These are phyloP conservation scores for Scrobipalpa atriplicella DNA, from an alignment of 2,888 invertebrate genomes.

Conservation along the genomic window DNA sequence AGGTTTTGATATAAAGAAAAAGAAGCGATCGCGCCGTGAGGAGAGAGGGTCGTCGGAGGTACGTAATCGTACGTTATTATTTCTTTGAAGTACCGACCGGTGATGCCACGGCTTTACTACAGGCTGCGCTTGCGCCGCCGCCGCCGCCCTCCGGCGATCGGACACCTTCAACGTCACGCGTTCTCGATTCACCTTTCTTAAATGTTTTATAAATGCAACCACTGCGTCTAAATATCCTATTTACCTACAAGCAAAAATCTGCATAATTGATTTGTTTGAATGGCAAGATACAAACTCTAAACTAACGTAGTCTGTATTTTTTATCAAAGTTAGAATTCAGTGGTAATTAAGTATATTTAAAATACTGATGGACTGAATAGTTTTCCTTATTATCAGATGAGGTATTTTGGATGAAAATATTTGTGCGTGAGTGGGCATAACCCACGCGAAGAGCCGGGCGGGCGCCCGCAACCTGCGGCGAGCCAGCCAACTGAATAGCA, in stretches of 20 bases:
- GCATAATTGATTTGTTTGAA: background rate
- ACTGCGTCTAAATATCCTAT: background rate
- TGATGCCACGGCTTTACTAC: slow-evolving; percentile 42
- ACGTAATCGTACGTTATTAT: slow-evolving; percentile 73
- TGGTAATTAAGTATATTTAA: background rate
- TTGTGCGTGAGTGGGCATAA: slow-evolving; percentile 61
- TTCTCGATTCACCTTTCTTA: slow-evolving; percentile 12
- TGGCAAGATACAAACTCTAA: background rate
- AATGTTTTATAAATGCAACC: slow-evolving; percentile 9
- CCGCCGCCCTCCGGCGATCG: slow-evolving; percentile 31
- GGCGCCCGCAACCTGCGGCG: slow-evolving; percentile 68
- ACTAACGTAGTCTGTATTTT: background rate
- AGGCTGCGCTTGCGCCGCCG: slow-evolving; percentile 40
- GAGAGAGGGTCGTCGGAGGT: slow-evolving; percentile 58
- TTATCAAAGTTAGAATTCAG: background rate
- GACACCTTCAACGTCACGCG: slow-evolving; percentile 30
- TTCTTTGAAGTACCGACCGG: slow-evolving; percentile 71
- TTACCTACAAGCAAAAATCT: too few relatives aligned
- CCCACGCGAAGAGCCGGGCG: slow-evolving; percentile 64
- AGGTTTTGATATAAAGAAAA: slow-evolving; percentile 69
- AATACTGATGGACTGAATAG: background rate
- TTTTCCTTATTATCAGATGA: slow-evolving; percentile 22
- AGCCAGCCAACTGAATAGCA: slow-evolving; percentile 75
- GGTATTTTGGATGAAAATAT: slow-evolving; percentile 47
- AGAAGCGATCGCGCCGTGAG: slow-evolving; percentile 64